Base-by-base conservation (phyloP, 2,113 vertebrate genomes). In the Melanostigma gelatinosum region DNA sequence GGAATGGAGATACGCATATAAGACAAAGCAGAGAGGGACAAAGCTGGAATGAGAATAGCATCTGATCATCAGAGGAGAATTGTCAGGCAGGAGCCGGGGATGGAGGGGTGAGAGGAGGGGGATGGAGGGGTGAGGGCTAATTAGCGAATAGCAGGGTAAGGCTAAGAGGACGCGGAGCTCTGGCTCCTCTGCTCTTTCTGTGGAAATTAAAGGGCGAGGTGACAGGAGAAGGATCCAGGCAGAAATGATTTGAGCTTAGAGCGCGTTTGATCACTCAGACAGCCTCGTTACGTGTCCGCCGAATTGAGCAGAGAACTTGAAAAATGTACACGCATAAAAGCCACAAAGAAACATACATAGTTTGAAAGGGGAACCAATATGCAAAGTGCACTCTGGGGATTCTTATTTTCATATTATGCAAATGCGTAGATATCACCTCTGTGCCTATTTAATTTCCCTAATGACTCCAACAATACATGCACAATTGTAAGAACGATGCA, bases 141-240 rank as follows among this genome's bases (percentile, higher is more conserved):
- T 81, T 48, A 72, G 71, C 29, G 71, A 81, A 67, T 48, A 18
- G 44, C 71, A 74, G 68, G 71, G 36, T 63, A 2, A 83, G 50
- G 42, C 60, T 34, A 2, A 77, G 34, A 64, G 73, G 46, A 68
- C 29, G 0, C 13, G 7, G 34, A 58, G 48, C 46, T 4, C 16
- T 36, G 71, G 50, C 55, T 80, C 68, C 24, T 1, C 48, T 36
- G 68, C 50, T n/a, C 50, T 74, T 65, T 69, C 44, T 58, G 42
- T 34, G 69, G 62, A 80, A 80, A 79, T 76, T 3, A 83, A 63
- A 80, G 81, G 75, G 67, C 64, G 44, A 75, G 61, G 75, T 79
- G 75, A 74, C 66, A 16, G 77, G 67, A 75, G 69, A 75, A 20
- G 72, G 79, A 78, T 61, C 0, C 32, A 73, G 77, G 80, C 66